phyloP scores from a whole-genome alignment of 2,113 vertebrate genomes.

The Aspiorhynchus laticeps region DNA sequence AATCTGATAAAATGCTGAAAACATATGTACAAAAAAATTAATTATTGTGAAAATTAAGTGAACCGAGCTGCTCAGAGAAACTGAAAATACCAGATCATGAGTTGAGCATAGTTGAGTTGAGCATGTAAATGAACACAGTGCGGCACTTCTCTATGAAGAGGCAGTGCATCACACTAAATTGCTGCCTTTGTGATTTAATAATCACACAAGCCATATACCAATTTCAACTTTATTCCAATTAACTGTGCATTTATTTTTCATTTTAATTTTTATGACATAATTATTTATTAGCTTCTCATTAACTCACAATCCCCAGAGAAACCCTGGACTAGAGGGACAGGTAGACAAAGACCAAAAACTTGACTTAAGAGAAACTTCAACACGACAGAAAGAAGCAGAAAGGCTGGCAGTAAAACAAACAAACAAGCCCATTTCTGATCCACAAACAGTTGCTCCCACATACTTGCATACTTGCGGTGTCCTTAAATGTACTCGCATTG shows the following conservation, averaged over 20 bases:
- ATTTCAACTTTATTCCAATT: not conserved
- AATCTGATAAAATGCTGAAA: not conserved
- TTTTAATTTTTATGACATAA: not conserved
- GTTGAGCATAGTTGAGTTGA: not conserved
- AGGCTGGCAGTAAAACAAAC: constrained; percentile 9
- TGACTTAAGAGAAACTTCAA: no score
- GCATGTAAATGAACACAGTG: not conserved
- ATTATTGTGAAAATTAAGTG: not conserved
- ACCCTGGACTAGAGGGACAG: not conserved
- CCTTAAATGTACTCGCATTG: constrained; percentile 39
- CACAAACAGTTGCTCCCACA: constrained; percentile 34
- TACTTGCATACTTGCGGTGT: constrained; percentile 28
- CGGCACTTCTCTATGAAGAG: not conserved
- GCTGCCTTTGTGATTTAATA: not conserved
- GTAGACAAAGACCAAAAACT: not conserved
- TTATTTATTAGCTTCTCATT: not conserved
- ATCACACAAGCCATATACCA: not conserved
- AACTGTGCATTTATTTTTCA: not conserved
- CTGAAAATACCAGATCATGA: not conserved
- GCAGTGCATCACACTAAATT: not conserved
- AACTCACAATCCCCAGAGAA: not conserved
- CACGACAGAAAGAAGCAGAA: not conserved
- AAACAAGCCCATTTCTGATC: not conserved
- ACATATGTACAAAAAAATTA: not conserved
- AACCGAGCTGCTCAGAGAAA: not conserved